These are phyloP conservation scores for Ivindomyrus marchei DNA, from an alignment of 2,113 vertebrate species.

Conservation along the genomic window DNA sequence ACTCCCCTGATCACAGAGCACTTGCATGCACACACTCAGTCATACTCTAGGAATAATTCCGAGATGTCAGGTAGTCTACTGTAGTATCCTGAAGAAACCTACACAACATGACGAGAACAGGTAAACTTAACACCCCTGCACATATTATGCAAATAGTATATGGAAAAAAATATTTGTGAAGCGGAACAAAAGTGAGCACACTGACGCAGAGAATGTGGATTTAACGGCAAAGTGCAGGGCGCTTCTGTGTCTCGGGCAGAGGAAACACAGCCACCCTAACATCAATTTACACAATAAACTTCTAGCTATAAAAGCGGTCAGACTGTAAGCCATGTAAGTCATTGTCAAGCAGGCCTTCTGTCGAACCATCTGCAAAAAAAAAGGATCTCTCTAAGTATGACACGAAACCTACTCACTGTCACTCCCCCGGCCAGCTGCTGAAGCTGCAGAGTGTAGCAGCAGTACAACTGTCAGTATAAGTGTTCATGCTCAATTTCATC, in stretches of 20 bases:
- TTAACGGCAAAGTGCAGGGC: not conserved
- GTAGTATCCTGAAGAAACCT: not conserved
- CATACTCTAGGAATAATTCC: not conserved
- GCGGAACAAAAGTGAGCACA: not conserved
- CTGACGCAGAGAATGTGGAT: not conserved
- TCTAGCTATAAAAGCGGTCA: not conserved
- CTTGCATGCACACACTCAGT: not conserved
- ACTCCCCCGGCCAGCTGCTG: not conserved
- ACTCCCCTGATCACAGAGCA: not conserved
- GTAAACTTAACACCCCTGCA: not conserved
- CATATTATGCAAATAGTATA: not conserved
- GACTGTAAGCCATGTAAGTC: not conserved
- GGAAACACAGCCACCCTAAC: not conserved
- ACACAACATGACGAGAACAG: not conserved
- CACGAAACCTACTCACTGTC: not conserved
- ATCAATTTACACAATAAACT: not conserved
- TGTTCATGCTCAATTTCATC: not conserved
- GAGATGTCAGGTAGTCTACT: not conserved
- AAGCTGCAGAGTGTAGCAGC: not conserved
- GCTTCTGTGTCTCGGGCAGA: not conserved
- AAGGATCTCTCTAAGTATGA: not conserved
- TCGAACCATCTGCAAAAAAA: not conserved
- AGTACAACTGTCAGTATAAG: not conserved
- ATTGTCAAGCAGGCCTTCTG: not conserved
- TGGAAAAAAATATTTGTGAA: not conserved